A percentile compares a stretch with the other conserved stretches of the same genome.
phyloP scores from a whole-genome alignment of 2,888 invertebrate genomes.

The Trimorus sp. region DNA sequence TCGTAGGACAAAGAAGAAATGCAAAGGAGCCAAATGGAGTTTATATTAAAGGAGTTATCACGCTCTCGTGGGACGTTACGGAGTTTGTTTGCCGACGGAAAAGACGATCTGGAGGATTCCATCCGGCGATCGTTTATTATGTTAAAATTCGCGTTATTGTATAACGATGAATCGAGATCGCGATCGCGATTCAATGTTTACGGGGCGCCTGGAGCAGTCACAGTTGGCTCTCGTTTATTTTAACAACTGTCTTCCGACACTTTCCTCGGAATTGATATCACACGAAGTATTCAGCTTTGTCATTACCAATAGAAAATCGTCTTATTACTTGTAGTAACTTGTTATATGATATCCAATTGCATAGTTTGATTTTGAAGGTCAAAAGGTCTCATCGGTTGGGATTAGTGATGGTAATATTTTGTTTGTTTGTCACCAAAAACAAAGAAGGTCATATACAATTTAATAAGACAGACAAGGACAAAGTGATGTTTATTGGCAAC shows the following conservation, averaged over 20 bases:
- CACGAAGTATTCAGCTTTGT: no score
- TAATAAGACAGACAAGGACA: no score
- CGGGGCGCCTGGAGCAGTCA: conserved; percentile 2
- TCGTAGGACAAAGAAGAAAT: conserved; percentile 75
- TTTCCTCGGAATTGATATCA: background rate
- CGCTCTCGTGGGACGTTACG: conserved; percentile 47
- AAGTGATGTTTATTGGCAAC: no score
- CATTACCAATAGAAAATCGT: no score
- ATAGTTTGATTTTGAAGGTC: no score
- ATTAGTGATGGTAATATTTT: no score
- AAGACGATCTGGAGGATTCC: conserved; percentile 1
- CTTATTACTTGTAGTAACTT: no score
- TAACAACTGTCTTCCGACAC: conserved; percentile 18
- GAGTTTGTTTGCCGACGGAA: conserved; percentile 73
- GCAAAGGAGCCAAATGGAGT: conserved; percentile 75
- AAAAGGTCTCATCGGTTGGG: no score
- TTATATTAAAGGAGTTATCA: conserved; percentile 71
- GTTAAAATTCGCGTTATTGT: conserved; percentile 51
- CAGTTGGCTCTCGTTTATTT: conserved; percentile 19
- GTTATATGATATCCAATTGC: no score
- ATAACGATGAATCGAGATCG: conserved; percentile 46
- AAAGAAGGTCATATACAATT: no score
- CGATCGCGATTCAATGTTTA: background rate
- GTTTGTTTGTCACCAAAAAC: no score
- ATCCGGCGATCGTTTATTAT: conserved; percentile 49